Percentiles rank a stretch among this genome's conserved stretches.
Conservation (phyloP, 2,888 invertebrate species). For the Nephrotoma flavescens region DNA sequence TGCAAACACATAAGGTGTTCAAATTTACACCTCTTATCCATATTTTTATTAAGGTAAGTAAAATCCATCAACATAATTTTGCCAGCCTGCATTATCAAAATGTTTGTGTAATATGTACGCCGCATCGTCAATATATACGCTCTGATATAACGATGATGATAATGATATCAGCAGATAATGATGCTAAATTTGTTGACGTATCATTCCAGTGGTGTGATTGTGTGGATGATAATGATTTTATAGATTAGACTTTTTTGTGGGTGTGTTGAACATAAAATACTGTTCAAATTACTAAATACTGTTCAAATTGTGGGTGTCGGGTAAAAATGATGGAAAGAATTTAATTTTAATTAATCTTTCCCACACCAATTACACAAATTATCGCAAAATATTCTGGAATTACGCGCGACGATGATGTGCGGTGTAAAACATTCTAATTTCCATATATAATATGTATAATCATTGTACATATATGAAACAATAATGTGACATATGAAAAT, state of each 20-base stretch:
- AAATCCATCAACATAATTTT: neutral
- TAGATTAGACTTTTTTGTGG: neutral
- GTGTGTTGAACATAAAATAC: neutral
- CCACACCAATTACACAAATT: neutral
- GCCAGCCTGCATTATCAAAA: neutral
- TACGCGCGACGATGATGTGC: neutral
- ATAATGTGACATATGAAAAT: neutral
- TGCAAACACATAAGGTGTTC: neutral
- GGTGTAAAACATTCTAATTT: too few relatives aligned
- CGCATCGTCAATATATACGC: neutral
- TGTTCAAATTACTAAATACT: neutral
- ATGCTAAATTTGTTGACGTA: neutral
- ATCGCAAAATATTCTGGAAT: neutral
- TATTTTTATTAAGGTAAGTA: neutral
- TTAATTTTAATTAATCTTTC: neutral
- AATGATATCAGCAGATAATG: neutral
- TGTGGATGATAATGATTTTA: neutral
- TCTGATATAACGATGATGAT: neutral
- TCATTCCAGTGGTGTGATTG: neutral
- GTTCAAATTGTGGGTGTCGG: neutral
- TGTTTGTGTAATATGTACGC: neutral
- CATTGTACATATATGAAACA: neutral
- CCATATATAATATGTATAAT: neutral
- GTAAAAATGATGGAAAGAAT: neutral
- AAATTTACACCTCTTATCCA: neutral